These are phyloP conservation scores for Varanus salvator DNA, from an alignment of 2,113 vertebrate species.

Conservation along the genomic window DNA sequence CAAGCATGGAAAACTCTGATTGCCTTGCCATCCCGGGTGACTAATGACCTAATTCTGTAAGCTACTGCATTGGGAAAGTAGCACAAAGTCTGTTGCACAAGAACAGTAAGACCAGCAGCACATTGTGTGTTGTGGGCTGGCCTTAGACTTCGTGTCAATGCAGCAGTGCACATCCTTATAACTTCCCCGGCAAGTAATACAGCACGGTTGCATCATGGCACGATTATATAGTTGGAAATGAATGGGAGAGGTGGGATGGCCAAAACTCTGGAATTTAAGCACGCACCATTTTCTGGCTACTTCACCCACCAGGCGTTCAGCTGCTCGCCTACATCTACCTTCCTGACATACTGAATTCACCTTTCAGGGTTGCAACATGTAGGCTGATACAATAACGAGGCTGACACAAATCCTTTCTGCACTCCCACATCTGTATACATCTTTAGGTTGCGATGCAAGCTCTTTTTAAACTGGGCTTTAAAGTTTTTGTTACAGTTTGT, in stretches of 20 bases:
- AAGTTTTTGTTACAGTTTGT: not conserved
- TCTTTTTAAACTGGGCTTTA: not conserved
- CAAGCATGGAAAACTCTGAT: not conserved
- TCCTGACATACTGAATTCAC: no score
- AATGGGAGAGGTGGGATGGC: not conserved
- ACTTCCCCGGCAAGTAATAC: conserved; percentile 35
- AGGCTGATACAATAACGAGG: not conserved
- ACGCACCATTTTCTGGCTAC: not conserved
- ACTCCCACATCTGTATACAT: not conserved
- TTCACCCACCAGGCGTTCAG: not conserved
- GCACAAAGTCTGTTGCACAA: not conserved
- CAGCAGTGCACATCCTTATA: not conserved
- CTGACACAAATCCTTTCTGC: not conserved
- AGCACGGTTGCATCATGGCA: conserved; percentile 50
- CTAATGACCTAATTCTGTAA: conserved; percentile 32
- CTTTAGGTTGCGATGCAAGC: not conserved
- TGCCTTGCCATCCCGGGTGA: conserved; percentile 7
- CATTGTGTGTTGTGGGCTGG: not conserved
- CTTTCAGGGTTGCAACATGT: not conserved
- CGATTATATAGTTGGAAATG: conserved; percentile 24
- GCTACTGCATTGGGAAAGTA: conserved; percentile 7
- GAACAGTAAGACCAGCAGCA: not conserved
- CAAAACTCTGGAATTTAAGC: not conserved
- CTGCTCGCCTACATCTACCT: not conserved
- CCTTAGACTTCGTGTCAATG: not conserved